Evolutionary conservation across 2,113 vertebrate genomes (phyloP).

Genomic region (Podarcis raffonei): DNA sequence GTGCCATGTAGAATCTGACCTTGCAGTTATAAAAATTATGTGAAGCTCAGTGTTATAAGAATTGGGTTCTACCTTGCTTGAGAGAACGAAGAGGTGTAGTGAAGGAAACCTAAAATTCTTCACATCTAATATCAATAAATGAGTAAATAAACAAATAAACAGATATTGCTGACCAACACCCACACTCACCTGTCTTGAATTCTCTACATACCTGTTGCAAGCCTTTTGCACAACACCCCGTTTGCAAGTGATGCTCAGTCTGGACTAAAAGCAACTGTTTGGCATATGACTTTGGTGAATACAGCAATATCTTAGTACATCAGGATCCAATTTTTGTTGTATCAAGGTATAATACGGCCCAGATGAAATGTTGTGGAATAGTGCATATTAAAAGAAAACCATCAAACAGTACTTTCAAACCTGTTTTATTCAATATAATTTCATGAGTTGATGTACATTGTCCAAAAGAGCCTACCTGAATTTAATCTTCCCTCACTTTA

Average conservation of each 20-base stretch:
- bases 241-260: conserved; percentile 38
- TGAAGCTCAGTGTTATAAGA: conserved; percentile 50
- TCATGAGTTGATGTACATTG: conserved; percentile 53
- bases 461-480: conserved; percentile 33
- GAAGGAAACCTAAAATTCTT: conserved; percentile 42
- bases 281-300: conserved; percentile 63
- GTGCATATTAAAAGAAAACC: conserved; percentile 58
- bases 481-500: conserved; percentile 65
- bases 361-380: conserved; percentile 62
- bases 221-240: conserved; percentile 22
- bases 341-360: conserved; percentile 63
- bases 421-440: conserved; percentile 66
- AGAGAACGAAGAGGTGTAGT: conserved; percentile 28
- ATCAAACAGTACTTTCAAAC: conserved; percentile 65
- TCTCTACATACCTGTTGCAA: conserved; percentile 27
- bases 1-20: conserved; percentile 57
- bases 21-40: conserved; percentile 59
- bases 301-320: conserved; percentile 50
- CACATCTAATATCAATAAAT: neutral
- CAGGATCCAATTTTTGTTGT: conserved; percentile 69
- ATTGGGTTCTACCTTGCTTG: conserved; percentile 31
- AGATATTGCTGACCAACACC: neutral
- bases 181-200: neutral
- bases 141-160: neutral
- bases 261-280: conserved; percentile 62